Evolutionary conservation across 1,140 invertebrate genomes (phyloP).

Genomic region (Diabrotica virgifera): DNA sequence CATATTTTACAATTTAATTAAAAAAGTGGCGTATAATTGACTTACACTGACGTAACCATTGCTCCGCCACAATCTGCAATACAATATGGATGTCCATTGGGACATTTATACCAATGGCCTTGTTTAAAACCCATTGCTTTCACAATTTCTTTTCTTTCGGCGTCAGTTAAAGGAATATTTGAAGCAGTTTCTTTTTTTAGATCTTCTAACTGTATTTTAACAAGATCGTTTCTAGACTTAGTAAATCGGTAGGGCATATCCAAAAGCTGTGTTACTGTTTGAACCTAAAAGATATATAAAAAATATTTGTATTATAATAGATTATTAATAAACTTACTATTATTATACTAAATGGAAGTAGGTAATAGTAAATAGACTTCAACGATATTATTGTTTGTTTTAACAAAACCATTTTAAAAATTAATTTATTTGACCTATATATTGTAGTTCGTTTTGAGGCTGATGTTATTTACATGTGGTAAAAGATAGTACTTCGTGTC

Average conservation of each 20-base stretch:
- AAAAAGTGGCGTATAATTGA: background rate
- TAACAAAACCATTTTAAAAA: too few species aligned
- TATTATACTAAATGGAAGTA: too few species aligned
- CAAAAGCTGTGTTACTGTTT: background rate
- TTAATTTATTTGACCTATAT: too few species aligned
- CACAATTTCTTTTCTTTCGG: slow-evolving; percentile 59
- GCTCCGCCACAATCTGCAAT: background rate
- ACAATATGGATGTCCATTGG: slow-evolving; percentile 1
- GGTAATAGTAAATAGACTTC: too few species aligned
- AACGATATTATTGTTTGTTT: too few species aligned
- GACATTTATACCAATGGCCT: slow-evolving; percentile 73
- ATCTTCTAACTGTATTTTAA: slow-evolving; percentile 6
- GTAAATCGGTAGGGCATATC: background rate
- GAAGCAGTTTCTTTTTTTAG: slow-evolving; percentile 3
- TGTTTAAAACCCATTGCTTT: slow-evolving; percentile 57
- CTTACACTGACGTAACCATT: background rate
- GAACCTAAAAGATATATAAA: background rate
- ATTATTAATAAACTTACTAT: background rate
- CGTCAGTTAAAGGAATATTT: slow-evolving; percentile 47
- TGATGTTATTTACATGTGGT: too few species aligned
- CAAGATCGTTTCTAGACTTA: background rate
- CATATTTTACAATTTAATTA: too few species aligned
- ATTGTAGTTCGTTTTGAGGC: too few species aligned
- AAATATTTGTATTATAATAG: background rate
- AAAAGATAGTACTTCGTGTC: too few species aligned